Percentiles rank a stretch among this genome's conserved stretches.
Evolutionary conservation across 37 sponge, comb jelly and placozoan genomes (phyloP).

Genomic region (Oopsacas minuta): DNA sequence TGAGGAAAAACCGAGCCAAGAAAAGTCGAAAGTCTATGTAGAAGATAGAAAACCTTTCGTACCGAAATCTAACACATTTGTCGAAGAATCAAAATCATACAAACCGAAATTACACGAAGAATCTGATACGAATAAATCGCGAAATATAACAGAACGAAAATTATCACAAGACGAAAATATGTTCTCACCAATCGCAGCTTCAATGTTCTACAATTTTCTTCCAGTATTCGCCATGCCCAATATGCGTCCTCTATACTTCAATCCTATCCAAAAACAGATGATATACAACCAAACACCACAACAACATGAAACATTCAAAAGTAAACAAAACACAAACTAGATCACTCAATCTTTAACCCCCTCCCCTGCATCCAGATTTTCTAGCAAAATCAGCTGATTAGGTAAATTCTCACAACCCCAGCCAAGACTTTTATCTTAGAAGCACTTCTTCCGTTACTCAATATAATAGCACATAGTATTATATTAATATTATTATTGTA

Average conservation of each 20-base stretch:
- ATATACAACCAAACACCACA: not conserved
- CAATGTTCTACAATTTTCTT: not conserved
- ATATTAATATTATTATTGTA: no score
- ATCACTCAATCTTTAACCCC: not conserved
- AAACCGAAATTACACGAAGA: not conserved
- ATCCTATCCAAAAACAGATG: not conserved
- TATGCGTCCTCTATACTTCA: not conserved
- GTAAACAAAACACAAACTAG: not conserved
- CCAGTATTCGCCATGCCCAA: not conserved
- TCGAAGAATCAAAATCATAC: not conserved
- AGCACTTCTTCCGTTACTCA: no score
- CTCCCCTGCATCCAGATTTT: not conserved
- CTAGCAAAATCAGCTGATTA: not conserved
- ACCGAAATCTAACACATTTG: not conserved
- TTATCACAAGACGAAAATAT: not conserved
- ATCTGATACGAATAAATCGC: not conserved
- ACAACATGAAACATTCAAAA: not conserved
- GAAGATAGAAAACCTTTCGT: not conserved
- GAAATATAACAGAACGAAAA: not conserved
- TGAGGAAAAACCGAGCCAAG: not conserved
- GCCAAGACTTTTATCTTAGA: no score
- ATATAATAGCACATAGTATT: no score
- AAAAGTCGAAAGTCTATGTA: not conserved
- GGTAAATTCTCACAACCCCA: not conserved
- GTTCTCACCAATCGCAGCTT: not conserved